These are phyloP conservation scores for Scytalopus superciliaris DNA, from an alignment of 2,113 vertebrate genomes.

Conservation along the genomic window DNA sequence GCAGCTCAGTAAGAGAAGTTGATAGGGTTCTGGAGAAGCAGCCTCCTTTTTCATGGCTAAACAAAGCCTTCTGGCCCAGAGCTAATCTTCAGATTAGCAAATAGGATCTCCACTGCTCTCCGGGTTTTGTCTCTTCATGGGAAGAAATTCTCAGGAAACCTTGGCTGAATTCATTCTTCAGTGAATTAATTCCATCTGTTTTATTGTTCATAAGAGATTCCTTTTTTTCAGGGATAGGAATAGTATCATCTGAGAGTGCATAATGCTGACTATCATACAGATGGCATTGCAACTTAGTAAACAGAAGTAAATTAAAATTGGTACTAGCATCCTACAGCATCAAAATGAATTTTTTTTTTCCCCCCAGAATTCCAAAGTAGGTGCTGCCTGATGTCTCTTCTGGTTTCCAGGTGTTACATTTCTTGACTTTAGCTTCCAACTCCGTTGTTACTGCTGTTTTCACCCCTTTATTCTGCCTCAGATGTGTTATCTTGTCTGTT, in stretches of 20 bases:
- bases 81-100: neutral
- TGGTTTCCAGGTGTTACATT: neutral
- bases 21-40: neutral
- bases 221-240: neutral
- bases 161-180: neutral
- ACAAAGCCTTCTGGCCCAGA: neutral
- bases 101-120: neutral
- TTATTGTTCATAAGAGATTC: neutral
- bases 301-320: neutral
- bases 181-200: neutral
- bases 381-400: neutral
- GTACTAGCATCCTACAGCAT: neutral
- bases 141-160: neutral
- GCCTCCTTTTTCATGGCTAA: neutral
- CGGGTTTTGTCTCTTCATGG: neutral
- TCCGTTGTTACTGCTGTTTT: neutral
- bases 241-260: neutral
- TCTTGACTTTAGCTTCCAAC: neutral
- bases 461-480: neutral
- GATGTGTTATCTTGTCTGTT: neutral
- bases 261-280: neutral
- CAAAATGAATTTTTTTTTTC: rapidly evolving
- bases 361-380: neutral
- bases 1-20: neutral
- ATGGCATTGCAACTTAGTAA: neutral